phyloP scores from a whole-genome alignment of 1,140 invertebrate genomes.

The Thrips palmi region DNA sequence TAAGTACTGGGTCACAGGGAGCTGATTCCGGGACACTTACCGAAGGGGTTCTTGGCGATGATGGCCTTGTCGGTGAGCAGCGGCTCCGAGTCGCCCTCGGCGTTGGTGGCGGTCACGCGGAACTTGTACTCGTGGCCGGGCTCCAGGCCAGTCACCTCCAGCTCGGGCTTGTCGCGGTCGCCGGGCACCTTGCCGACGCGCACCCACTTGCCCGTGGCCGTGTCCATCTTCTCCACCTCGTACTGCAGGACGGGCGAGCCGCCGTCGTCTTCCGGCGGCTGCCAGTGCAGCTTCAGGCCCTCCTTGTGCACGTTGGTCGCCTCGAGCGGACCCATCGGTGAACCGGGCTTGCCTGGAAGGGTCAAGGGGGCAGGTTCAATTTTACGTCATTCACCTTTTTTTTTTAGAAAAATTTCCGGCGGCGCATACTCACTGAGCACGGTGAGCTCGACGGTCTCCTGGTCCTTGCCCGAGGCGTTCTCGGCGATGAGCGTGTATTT shows the following conservation, averaged over 20 bases:
- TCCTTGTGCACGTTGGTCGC: constrained; percentile 72
- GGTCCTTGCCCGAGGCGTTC: constrained; percentile 77
- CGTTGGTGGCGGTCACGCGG: constrained; percentile 85
- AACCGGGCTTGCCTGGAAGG: constrained; percentile 42
- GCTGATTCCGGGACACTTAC: constrained; percentile 29
- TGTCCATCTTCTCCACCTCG: constrained; percentile 85
- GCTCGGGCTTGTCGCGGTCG: constrained; percentile 47
- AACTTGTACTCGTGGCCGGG: constrained; percentile 92
- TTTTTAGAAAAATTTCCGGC: neutral
- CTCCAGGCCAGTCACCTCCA: constrained; percentile 77
- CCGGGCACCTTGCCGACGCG: constrained; percentile 61
- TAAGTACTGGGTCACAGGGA: neutral
- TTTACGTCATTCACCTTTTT: neutral
- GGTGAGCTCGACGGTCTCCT: constrained; percentile 76
- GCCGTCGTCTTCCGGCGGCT: constrained; percentile 84
- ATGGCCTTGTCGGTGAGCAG: constrained; percentile 65
- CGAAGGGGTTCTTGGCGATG: constrained; percentile 92
- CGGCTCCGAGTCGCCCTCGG: constrained; percentile 90
- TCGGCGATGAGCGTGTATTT: constrained; percentile 77
- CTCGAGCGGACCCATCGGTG: constrained; percentile 77
- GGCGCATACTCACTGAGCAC: constrained; percentile 51
- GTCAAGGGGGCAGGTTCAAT: constrained; percentile 6
- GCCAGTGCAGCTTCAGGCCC: constrained; percentile 73
- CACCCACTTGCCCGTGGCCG: constrained; percentile 76
- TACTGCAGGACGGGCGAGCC: constrained; percentile 87